Evolutionary conservation across 1,140 invertebrate genomes (phyloP).

Genomic region (Melanaphis sacchari): DNA sequence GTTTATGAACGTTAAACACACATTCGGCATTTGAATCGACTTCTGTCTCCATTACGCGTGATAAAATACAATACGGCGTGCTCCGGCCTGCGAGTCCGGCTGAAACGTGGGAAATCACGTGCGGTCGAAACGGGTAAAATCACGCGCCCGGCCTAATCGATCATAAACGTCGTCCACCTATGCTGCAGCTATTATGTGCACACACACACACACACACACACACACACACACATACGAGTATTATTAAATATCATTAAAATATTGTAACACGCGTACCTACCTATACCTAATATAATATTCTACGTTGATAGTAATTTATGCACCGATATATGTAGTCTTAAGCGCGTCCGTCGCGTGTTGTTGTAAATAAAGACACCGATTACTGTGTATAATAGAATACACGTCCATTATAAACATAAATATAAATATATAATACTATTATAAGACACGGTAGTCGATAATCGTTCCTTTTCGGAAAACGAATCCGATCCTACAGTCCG

Average conservation of each 20-base stretch:
- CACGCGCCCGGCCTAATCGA: not conserved
- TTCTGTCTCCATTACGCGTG: not conserved
- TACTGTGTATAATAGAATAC: not conserved
- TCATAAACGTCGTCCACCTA: constrained; percentile 1
- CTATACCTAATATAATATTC: not conserved
- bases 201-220: too few relatives aligned
- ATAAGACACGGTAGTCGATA: not conserved
- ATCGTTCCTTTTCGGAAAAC: not conserved
- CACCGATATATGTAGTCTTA: not conserved
- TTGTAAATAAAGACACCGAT: not conserved
- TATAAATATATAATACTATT: not conserved
- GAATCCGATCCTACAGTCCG: not conserved
- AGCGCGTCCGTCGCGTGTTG: not conserved
- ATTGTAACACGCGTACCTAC: not conserved
- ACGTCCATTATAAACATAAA: not conserved
- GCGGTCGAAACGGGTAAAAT: not conserved
- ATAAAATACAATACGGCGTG: not conserved
- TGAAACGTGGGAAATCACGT: not conserved
- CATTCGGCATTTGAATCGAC: not conserved
- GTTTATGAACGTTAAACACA: not conserved
- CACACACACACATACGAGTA: not conserved
- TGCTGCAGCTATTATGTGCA: not conserved
- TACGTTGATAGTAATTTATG: not conserved
- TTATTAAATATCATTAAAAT: not conserved
- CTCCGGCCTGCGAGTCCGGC: not conserved